Base-by-base conservation (phyloP, 2,888 invertebrate species). In the Lepidocyrtoides sp. region DNA sequence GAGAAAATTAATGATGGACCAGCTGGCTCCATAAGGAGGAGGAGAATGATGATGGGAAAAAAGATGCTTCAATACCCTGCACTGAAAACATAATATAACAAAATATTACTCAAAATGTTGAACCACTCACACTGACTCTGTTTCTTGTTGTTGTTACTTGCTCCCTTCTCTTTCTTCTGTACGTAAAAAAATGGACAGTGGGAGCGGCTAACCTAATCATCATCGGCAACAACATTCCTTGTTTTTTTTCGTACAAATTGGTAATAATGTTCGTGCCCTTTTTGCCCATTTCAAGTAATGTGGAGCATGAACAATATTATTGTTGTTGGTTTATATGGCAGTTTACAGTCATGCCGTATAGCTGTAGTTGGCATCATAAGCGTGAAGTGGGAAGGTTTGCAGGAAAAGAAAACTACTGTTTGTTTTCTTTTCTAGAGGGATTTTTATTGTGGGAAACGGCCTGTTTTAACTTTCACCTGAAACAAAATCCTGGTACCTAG, bases 1-100 rank as follows among this genome's bases (percentile, higher is more conserved):
- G 91, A 81, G 91, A 91, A 91, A 91, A 91, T 91, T 91, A 91
- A 91, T 91, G 91, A 91, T 91, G 72, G 91, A 41, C 91, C 91
- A 91, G 91, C 86, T 91, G 91, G 86, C 86, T 82, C 86, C 29
- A 63, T 14, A 17, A 54, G 54, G 17, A 54, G n/a, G 17, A 17
- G 54, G n/a, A 14, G 54, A 54, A 48, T 26, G 48, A 75, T 48
- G 75, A 57, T 69, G 81, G 57, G 85, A 91, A 75, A n/a, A n/a
- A 91, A 91, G 86, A 91, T 87, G 86, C 82, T 87, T 91, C 85
- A 91, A 84, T 90, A 77, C 77, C 36, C 36, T n/a, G n/a, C 48
- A 12, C 29, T 2, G 4, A 29, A 29, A 75, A 48, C 29, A 51
- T n/a, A 0, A 48, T 20, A 72, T 20, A 69, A 29, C 29, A 63